phyloP scores from a whole-genome alignment of 2,888 invertebrate species.

The Troides aeacus region DNA sequence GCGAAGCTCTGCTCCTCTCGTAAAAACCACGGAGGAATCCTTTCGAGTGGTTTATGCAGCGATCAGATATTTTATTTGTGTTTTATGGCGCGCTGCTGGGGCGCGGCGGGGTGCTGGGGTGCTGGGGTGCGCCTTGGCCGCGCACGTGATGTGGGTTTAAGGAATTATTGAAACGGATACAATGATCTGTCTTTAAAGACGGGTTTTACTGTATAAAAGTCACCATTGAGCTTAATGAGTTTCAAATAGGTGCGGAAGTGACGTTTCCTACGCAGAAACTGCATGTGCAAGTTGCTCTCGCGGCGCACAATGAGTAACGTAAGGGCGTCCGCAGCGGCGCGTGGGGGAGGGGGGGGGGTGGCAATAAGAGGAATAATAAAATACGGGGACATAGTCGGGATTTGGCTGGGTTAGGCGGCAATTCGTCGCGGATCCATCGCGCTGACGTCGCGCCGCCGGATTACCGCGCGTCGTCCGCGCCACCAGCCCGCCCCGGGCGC shows the following conservation, averaged over 20 bases:
- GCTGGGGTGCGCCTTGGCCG: too few species aligned
- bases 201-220: conserved; percentile 10
- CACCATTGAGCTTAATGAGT: too few species aligned
- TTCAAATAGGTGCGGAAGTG: too few species aligned
- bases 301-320: conserved; percentile 65
- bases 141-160: too few species aligned
- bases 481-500: conserved; percentile 10
- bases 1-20: conserved; percentile 16
- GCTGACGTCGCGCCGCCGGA: conserved; percentile 54
- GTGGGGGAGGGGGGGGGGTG: conserved; percentile 35
- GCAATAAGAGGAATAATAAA: conserved; percentile 58
- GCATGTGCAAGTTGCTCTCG: too few species aligned
- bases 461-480: conserved; percentile 37
- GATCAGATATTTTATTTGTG: conserved; percentile 71
- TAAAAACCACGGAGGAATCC: conserved; percentile 41
- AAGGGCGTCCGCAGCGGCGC: conserved; percentile 39
- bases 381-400: conserved; percentile 47
- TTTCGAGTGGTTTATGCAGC: conserved; percentile 46
- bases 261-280: too few species aligned
- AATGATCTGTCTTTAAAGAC: background rate
- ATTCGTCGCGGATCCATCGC: conserved; percentile 75
- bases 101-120: too few species aligned
- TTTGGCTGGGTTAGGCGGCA: conserved; percentile 45
- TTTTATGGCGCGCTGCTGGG: conserved; percentile 46
- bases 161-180: too few species aligned